Evolutionary conservation across 2,888 invertebrate species (phyloP), one percentile per base, ranked within the genome.

Genomic region (Dolichopus griseipennis): DNA sequence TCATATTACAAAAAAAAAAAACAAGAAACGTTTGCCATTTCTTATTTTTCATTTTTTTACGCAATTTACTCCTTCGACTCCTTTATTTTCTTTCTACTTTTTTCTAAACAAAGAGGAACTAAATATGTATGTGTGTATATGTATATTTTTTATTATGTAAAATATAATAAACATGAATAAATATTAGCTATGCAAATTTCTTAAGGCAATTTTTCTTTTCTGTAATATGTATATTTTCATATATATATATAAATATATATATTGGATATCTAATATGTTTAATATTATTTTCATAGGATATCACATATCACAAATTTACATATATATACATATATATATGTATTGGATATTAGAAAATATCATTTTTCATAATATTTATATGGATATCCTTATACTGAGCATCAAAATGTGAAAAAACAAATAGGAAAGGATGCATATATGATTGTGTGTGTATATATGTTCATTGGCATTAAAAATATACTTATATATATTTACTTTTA

Each of bases 151-250:
- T n/a, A n/a, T n/a, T 9, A 43, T 43, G 43, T 43, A 52, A 52
- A 52, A 52, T 52, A n/a, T 18, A 52, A 52, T 52, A 18, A 52
- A 52, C 15, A 52, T 52, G 52, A 52, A 52, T 52, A 52, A 52
- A 52, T 52, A 52, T 52, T 52, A 52, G 52, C 52, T 52, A 52
- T 52, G 52, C 52, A 52, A 52, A 52, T 52, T 52, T 52, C 52
- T 52, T 52, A 15, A 52, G 52, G 52, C 52, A 52, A 52, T 52
- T 52, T 52, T 52, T 52, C 52, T 52, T 52, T n/a, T n/a, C n/a
- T n/a, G n/a, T n/a, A n/a, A n/a, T n/a, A n/a, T n/a, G n/a, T n/a
- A n/a, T n/a, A n/a, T n/a, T n/a, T n/a, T n/a, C n/a, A n/a, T n/a
- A n/a, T 18, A 18, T 52, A 7, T 37, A 37, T 27, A 27, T 27